phyloP scores from a whole-genome alignment of 1,140 invertebrate genomes.

The Chrysopa pallens region DNA sequence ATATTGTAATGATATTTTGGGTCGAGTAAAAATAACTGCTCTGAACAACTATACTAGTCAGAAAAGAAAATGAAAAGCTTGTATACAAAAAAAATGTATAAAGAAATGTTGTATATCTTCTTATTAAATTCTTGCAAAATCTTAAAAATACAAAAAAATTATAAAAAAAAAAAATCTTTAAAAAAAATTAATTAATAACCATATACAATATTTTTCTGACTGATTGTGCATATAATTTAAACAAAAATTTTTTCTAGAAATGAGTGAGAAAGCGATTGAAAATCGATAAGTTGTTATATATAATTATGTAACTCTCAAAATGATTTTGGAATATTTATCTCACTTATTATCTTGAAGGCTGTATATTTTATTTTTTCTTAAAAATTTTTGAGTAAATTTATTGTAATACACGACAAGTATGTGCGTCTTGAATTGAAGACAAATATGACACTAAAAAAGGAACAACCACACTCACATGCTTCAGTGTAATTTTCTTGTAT shows the following conservation, averaged over 20 bases:
- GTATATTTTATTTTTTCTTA: constrained; percentile 1
- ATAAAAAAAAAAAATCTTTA: no score
- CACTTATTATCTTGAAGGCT: background rate
- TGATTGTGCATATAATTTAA: constrained; percentile 10
- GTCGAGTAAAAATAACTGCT: constrained; percentile 16
- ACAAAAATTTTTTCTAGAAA: constrained; percentile 3
- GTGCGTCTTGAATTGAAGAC: no score
- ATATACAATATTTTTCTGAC: constrained; percentile 18
- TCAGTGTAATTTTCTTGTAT: constrained; percentile 6
- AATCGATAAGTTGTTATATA: constrained; percentile 3
- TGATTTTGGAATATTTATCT: constrained; percentile 1
- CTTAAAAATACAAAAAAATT: constrained; percentile 10
- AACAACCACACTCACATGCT: background rate
- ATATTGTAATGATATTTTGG: constrained; percentile 11
- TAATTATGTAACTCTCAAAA: constrained; percentile 3
- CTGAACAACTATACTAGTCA: constrained; percentile 4
- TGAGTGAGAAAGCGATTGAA: constrained; percentile 2
- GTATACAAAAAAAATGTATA: constrained; percentile 16
- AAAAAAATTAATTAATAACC: constrained; percentile 5
- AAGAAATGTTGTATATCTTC: constrained; percentile 15
- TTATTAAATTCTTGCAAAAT: constrained; percentile 11
- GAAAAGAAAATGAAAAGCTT: no score
- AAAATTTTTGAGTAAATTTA: constrained; percentile 7
- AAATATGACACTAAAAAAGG: no score
- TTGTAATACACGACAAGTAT: constrained; percentile 6